Base-by-base conservation (phyloP, 1,140 invertebrate species). In the Triops longicaudatus region DNA sequence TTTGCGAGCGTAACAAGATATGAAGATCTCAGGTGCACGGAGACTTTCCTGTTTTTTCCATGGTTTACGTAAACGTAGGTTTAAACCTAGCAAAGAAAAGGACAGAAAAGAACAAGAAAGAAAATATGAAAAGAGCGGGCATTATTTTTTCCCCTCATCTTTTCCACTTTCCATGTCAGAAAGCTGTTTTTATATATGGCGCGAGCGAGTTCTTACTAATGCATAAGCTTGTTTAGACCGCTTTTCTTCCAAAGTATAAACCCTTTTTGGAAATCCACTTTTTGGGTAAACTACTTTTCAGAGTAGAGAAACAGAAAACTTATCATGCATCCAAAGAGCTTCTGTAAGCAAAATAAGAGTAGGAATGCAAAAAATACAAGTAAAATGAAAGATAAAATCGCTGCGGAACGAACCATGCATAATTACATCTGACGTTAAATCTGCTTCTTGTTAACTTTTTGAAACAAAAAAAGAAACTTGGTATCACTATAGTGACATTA, bases 221-320 rank as follows among this genome's bases (percentile, higher is more conserved):
- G 50, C 50, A 63, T 63, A 63, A 63, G 50, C 50, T 22, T 63
- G 50, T 63, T 63, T 63, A 22, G 50, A 63, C 17, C 50, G 50
- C 50, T 63, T 63, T 63, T 63, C 50, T 63, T 63, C 22, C 50
- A 5, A 22, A 22, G 50, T 5, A 37, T 37, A 4, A 37, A 37
- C 7, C 31, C 31, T 63, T 22, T 63, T 63, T 63, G 14, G 17
- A 63, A 63, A 63, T 63, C 50, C 50, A 63, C 50, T 63, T 63
- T 63, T 63, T 37, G 31, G 50, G 6, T 63, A 22, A 63, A 7
- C 7, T 7, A 37, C 31, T 37, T 37, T 63, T 63, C 22, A 22
- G 22, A 22, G 10, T 63, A 63, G 50, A 17, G 14, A 17, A 63
- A 22, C 50, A 63, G 50, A 63, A 63, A 63, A 22, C 50, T 22